phyloP scores from a whole-genome alignment of 2,888 invertebrate species.

The Omphaloscelis lunosa region DNA sequence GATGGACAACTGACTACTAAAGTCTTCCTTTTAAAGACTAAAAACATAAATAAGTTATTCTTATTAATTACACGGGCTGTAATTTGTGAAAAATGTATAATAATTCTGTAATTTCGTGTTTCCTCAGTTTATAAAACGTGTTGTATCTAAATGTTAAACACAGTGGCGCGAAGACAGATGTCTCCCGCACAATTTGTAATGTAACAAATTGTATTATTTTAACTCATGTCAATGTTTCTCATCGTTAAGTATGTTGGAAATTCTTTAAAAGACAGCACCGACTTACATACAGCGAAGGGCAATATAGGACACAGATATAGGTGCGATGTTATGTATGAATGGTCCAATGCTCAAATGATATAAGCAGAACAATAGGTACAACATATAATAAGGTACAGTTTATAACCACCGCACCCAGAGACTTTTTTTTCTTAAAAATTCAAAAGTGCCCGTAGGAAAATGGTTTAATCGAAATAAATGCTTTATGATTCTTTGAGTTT shows the following conservation, averaged over 20 bases:
- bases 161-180: neutral
- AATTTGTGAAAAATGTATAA: neutral
- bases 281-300: neutral
- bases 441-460: neutral
- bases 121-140: neutral
- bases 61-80: neutral
- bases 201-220: slow-evolving; percentile 15
- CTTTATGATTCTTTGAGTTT: neutral
- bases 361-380: slow-evolving; percentile 16
- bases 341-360: neutral
- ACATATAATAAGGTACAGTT: slow-evolving; percentile 12
- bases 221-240: neutral
- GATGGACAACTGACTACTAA: neutral
- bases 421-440: neutral
- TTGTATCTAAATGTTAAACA: neutral
- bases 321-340: neutral
- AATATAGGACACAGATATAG: neutral
- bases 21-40: too few relatives aligned
- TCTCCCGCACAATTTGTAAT: slow-evolving; percentile 2
- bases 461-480: neutral
- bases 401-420: slow-evolving; percentile 19
- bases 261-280: neutral
- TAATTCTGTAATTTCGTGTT: neutral
- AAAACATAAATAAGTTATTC: neutral
- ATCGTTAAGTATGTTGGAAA: neutral